These are phyloP conservation scores for Drosophila mayaguana DNA, from an alignment of 2,888 invertebrate species.

Conservation along the genomic window DNA sequence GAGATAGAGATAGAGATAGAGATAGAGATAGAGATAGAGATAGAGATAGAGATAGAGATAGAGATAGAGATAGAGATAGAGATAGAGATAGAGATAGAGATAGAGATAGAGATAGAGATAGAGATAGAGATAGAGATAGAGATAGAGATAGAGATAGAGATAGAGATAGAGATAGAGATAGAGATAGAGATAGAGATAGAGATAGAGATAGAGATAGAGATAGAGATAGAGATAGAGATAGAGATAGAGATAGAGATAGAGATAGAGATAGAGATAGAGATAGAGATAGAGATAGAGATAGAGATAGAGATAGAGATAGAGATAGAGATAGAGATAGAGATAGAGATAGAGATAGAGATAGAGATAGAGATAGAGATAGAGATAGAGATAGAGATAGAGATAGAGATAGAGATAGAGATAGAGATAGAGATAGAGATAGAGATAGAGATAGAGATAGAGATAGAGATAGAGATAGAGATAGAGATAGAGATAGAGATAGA, in stretches of 20 bases:
- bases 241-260: neutral
- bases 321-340: neutral
- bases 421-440: neutral
- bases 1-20: neutral
- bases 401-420: neutral
- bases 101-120: neutral
- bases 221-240: neutral
- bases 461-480: neutral
- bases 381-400: neutral
- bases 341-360: neutral
- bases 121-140: neutral
- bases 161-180: neutral
- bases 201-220: neutral
- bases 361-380: neutral
- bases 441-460: neutral
- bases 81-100: neutral
- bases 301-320: neutral
- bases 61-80: neutral
- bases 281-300: neutral
- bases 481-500: no score
- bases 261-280: no score
- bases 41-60: neutral
- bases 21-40: neutral
- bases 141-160: no score
- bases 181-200: neutral